Base-by-base conservation (phyloP, 1,140 invertebrate species). In the Brachionus plicatilis region DNA sequence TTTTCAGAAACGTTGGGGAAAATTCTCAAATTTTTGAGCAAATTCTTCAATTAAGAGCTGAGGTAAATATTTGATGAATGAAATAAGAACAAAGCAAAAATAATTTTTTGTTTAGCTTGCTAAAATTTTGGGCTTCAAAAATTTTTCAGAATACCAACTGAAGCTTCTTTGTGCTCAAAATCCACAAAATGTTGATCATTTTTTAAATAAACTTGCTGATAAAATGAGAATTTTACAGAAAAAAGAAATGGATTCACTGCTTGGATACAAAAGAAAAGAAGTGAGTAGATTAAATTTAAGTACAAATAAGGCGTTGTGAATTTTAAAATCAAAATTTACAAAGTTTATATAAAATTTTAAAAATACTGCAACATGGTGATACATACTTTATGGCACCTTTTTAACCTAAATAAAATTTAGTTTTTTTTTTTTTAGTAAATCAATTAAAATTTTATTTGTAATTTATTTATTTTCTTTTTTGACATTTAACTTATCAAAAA, bases 81-180 rank as follows among this genome's bases (percentile, higher is more conserved):
- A 3, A 24, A 12, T 7, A 27, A n/a, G n/a, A n/a, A n/a, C n/a
- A n/a, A 66, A 41, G 37, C 9, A 17, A n/a, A 12, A 78, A 29
- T 14, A 41, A 14, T 24, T 56, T 53, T 33, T 50, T 12, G 43
- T 50, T 79, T 24, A 91, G 89, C 88, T 90, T 88, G 91, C 91
- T 0, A 84, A 88, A 24, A 50, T 92, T 4, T 85, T 92, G 5
- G 91, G 89, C 2, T 92, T 90, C 86, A 86, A 87, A 43, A 91
- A 88, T 29, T 91, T 92, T 88, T 88, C 91, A 27, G 87, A 88
- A 11, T 92, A 89, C 87, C 86, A 91, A 3, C 86, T 91, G 27
- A 91, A 91, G 84, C 89, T 92, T 87, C 86, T 90, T n/a, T 92
- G 92, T 91, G 91, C 91, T 4, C 91, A 92, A 86, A 88, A 85